phyloP scores from a whole-genome alignment of 2,888 invertebrate genomes.

The Acronicta psi region DNA sequence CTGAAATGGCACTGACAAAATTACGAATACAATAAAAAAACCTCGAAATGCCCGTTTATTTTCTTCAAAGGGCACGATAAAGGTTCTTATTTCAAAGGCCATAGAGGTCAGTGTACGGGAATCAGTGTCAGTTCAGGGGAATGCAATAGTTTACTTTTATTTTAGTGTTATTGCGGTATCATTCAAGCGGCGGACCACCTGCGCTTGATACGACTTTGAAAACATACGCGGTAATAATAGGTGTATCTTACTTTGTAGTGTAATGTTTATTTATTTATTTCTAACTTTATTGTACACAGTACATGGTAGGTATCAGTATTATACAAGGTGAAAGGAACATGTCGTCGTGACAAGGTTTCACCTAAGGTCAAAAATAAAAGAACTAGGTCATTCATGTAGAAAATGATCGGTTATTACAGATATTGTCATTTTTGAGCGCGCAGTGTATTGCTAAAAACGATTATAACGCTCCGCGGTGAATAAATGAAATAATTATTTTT shows the following conservation, averaged over 20 bases:
- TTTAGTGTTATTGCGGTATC: conserved; percentile 78
- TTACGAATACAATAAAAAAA: conserved; percentile 42
- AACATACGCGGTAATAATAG: conserved; percentile 31
- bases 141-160: conserved; percentile 76
- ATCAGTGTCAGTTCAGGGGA: conserved; percentile 61
- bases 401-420: too few species aligned
- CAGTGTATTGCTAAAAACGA: too few species aligned
- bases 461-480: too few species aligned
- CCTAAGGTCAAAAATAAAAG: too few species aligned
- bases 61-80: conserved; percentile 25
- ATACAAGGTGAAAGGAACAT: too few species aligned
- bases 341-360: too few species aligned
- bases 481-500: too few species aligned
- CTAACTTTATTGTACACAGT: too few species aligned
- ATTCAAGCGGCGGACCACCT: conserved; percentile 70
- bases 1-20: conserved; percentile 31
- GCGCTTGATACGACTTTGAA: conserved; percentile 64
- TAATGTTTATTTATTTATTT: too few species aligned
- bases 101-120: conserved; percentile 51
- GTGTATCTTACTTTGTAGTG: neutral
- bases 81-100: conserved; percentile 35
- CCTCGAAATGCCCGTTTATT: conserved; percentile 30
- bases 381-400: too few species aligned
- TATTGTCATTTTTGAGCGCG: too few species aligned
- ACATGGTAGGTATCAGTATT: too few species aligned